phyloP scores from a whole-genome alignment of 64 coral and sea anemone genomes.

The Stichodactyla mertensii region DNA sequence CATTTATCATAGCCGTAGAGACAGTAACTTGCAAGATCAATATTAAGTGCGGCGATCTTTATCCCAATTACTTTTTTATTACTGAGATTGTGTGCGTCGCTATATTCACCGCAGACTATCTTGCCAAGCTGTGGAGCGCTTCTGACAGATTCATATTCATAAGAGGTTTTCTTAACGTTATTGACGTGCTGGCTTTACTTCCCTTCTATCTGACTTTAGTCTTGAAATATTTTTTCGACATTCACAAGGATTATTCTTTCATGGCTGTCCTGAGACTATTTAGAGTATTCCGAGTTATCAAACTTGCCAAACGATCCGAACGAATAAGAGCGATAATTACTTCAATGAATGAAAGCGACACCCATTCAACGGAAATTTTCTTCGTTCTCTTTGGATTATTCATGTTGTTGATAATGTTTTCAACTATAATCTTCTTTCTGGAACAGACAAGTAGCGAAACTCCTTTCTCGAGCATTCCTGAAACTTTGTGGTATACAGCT shows the following conservation, averaged over 20 bases:
- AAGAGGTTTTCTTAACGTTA: constrained; percentile 1
- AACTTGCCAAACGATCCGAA: constrained; percentile 34
- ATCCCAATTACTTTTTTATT: constrained; percentile 14
- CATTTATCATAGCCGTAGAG: constrained; percentile 44
- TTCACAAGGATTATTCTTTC: constrained; percentile 22
- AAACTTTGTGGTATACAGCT: constrained; percentile 33
- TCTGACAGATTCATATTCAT: constrained; percentile 11
- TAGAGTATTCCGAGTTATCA: constrained; percentile 31
- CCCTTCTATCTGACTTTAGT: constrained; percentile 39
- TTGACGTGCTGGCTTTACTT: constrained; percentile 32
- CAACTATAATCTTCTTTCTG: constrained; percentile 8
- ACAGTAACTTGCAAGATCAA: constrained; percentile 50
- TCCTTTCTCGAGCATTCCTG: constrained; percentile 14
- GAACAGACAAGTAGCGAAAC: constrained; percentile 14
- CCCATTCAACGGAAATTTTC: background rate
- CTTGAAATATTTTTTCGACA: background rate
- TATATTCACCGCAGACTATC: constrained; percentile 44
- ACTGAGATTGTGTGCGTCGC: background rate
- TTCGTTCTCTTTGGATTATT: constrained; percentile 1
- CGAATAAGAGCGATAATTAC: background rate
- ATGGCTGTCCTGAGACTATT: constrained; percentile 29
- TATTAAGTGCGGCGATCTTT: constrained; percentile 6
- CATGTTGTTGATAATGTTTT: background rate
- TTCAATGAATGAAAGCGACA: background rate
- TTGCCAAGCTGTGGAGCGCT: background rate